phyloP scores from a whole-genome alignment of 1,140 invertebrate genomes.

The Solenopsis fugax region DNA sequence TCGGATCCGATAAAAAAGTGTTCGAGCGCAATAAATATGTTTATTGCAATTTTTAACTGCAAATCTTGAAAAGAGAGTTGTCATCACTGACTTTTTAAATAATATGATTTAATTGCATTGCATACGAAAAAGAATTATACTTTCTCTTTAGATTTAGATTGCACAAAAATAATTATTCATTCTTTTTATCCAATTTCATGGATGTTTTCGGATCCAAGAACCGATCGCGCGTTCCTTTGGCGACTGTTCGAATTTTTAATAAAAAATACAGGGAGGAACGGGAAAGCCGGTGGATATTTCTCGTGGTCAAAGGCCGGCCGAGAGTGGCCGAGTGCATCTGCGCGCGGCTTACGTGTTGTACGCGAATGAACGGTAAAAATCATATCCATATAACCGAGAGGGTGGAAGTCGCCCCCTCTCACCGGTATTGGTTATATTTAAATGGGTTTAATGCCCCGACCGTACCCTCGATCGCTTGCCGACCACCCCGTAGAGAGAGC shows the following conservation, averaged over 20 bases:
- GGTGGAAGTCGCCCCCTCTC: slow-evolving; percentile 67
- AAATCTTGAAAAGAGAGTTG: background rate
- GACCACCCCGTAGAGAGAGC: slow-evolving; percentile 53
- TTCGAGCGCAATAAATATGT: background rate
- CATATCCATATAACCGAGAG: slow-evolving; percentile 79
- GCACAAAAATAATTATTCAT: background rate
- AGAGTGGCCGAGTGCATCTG: slow-evolving; percentile 40
- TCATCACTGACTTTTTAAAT: background rate
- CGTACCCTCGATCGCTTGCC: slow-evolving; percentile 69
- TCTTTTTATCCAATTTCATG: background rate
- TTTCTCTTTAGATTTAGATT: background rate
- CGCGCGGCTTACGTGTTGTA: slow-evolving; percentile 81
- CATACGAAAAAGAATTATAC: background rate
- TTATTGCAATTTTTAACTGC: background rate
- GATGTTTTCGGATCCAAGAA: slow-evolving; percentile 1
- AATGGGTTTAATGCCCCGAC: slow-evolving; percentile 81
- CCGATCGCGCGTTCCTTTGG: slow-evolving; percentile 22
- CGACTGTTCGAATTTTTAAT: slow-evolving; percentile 42
- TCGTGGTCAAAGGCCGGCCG: slow-evolving; percentile 39
- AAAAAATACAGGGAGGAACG: slow-evolving; percentile 35
- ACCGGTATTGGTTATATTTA: slow-evolving; percentile 81
- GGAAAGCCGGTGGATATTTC: slow-evolving; percentile 40
- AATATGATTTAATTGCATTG: background rate
- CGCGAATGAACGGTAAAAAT: slow-evolving; percentile 84
- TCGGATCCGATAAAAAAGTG: background rate